Percentiles rank a stretch among this genome's conserved stretches.
Evolutionary conservation across 1,140 invertebrate species (phyloP).

Genomic region (Drosophila yakuba): DNA sequence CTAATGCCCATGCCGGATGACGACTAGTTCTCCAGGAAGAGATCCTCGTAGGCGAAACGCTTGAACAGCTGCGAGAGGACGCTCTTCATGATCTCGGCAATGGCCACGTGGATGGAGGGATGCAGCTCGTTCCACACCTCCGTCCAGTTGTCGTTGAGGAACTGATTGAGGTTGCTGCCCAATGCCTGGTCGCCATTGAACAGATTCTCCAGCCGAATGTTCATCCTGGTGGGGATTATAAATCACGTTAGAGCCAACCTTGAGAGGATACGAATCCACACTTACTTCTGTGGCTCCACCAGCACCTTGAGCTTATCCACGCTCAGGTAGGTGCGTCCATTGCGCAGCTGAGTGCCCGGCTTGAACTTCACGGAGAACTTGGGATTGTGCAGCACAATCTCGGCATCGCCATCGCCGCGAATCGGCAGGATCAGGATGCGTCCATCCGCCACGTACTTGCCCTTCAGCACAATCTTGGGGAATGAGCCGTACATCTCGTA

Average conservation of each 20-base stretch:
- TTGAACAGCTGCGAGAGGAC: constrained; percentile 82
- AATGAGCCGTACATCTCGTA: constrained; percentile 80
- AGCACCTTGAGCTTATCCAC: constrained; percentile 82
- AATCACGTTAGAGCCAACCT: background rate
- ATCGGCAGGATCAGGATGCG: constrained; percentile 81
- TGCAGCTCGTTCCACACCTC: constrained; percentile 86
- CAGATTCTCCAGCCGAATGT: constrained; percentile 88
- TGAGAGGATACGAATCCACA: background rate
- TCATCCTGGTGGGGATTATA: constrained; percentile 85
- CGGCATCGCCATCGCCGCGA: constrained; percentile 81
- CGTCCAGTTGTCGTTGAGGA: constrained; percentile 88
- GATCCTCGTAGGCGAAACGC: constrained; percentile 79
- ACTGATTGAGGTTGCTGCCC: constrained; percentile 87
- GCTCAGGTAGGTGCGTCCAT: constrained; percentile 66
- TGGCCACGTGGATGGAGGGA: constrained; percentile 86
- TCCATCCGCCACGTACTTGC: constrained; percentile 79
- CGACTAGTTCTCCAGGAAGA: constrained; percentile 62
- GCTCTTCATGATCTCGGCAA: constrained; percentile 86
- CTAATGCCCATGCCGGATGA: background rate
- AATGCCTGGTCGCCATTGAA: constrained; percentile 89
- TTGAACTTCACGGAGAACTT: constrained; percentile 84
- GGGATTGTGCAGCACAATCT: constrained; percentile 69
- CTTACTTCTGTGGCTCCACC: constrained; percentile 76
- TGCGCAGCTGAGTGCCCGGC: constrained; percentile 56
- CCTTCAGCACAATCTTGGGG: constrained; percentile 69